Evolutionary conservation across 2,113 vertebrate species (phyloP).

Genomic region (Mastomys natalensis): DNA sequence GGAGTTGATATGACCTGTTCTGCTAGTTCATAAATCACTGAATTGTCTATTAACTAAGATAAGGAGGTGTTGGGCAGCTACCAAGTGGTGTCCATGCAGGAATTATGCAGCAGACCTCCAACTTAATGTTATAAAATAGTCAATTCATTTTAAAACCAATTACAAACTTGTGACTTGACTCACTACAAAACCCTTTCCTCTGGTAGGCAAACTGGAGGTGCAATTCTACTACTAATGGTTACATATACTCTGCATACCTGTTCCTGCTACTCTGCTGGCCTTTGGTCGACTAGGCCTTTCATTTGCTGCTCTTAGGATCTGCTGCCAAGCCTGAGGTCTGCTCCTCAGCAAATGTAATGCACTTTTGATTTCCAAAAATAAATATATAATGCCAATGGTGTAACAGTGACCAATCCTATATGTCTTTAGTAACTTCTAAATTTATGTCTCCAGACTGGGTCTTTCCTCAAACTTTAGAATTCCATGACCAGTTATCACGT

Average conservation of each 20-base stretch:
- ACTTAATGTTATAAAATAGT: not conserved
- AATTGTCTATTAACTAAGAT: not conserved
- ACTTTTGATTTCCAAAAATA: not conserved
- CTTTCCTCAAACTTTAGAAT: not conserved
- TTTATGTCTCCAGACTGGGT: not conserved
- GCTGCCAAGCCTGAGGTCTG: not conserved
- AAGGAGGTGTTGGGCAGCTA: not conserved
- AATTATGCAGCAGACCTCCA: not conserved
- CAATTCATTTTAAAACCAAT: constrained; percentile 49
- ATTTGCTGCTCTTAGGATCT: not conserved
- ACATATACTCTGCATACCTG: not conserved
- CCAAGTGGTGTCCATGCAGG: constrained; percentile 4
- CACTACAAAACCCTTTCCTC: constrained; percentile 36
- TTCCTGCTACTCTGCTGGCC: not conserved
- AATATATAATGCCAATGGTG: not conserved
- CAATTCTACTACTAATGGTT: not conserved
- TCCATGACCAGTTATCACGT: not conserved
- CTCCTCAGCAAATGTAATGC: not conserved
- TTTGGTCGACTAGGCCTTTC: not conserved
- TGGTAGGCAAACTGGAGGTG: constrained; percentile 3
- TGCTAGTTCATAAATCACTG: not conserved
- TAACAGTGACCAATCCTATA: not conserved
- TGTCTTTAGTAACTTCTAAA: not conserved
- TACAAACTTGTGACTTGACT: constrained; percentile 42
- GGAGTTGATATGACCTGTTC: not conserved